Evolutionary conservation across 23 tunicate species (phyloP).

Genomic region (Halocynthia roretzi): DNA sequence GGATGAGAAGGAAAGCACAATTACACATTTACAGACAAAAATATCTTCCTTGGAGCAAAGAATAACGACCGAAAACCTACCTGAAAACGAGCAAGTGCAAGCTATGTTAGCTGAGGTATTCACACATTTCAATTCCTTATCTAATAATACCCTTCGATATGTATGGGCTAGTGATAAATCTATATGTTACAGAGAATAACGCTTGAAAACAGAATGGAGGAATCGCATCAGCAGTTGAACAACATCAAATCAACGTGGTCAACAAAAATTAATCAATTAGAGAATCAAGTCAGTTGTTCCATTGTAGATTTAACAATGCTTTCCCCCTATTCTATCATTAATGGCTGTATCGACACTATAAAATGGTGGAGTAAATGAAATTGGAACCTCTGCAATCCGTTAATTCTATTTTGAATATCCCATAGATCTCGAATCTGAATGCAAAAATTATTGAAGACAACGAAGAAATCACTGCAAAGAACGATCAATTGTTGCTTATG

Average conservation of each 20-base stretch:
- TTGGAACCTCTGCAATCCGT: no score
- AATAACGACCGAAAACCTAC: slow-evolving; percentile 55
- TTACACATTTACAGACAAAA: slow-evolving; percentile 46
- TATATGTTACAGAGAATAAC: slow-evolving; percentile 35
- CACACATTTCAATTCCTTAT: not conserved
- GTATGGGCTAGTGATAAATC: not conserved
- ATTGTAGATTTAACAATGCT: not conserved
- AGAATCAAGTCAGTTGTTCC: slow-evolving; percentile 35
- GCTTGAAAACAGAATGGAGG: slow-evolving; percentile 67
- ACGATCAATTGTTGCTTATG: slow-evolving; percentile 1
- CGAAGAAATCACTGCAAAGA: slow-evolving; percentile 42
- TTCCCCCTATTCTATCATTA: no score
- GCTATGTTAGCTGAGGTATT: slow-evolving; percentile 65
- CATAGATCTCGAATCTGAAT: slow-evolving; percentile 59
- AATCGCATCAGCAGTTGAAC: slow-evolving; percentile 66
- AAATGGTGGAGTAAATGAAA: no score
- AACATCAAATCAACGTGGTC: slow-evolving; percentile 94
- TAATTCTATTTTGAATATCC: no score
- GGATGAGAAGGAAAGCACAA: slow-evolving; percentile 45
- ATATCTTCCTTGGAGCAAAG: slow-evolving; percentile 53
- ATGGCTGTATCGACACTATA: no score
- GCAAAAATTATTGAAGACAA: slow-evolving; percentile 77
- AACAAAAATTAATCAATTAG: slow-evolving; percentile 74
- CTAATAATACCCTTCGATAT: not conserved
- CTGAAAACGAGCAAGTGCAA: slow-evolving; percentile 75